These are phyloP conservation scores for Numida meleagris DNA, from an alignment of 2,113 vertebrate genomes.

Conservation along the genomic window DNA sequence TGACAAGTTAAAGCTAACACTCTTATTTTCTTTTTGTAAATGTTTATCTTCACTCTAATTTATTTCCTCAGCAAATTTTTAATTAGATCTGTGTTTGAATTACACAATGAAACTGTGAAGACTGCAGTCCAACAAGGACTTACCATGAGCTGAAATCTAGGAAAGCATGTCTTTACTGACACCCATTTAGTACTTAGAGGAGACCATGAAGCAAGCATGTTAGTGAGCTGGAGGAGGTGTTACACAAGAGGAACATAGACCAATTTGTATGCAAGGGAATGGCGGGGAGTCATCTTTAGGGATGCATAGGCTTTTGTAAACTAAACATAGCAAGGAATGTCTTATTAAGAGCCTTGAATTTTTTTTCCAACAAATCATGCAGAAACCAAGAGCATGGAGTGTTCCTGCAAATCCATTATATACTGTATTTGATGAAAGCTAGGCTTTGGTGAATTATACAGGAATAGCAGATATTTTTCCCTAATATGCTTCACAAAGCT, in stretches of 20 bases:
- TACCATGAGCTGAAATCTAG: not conserved
- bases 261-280: not conserved
- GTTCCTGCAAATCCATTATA: not conserved
- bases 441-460: not conserved
- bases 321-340: constrained; percentile 4
- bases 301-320: not conserved
- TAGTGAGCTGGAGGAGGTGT: not conserved
- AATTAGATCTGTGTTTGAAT: not conserved
- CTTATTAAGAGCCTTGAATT: not conserved
- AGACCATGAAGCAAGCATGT: not conserved
- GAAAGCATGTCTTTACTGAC: not conserved
- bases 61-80: not conserved
- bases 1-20: not conserved
- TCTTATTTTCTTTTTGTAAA: not conserved
- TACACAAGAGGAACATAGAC: not conserved
- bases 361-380: not conserved
- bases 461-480: not conserved
- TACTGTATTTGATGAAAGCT: not conserved
- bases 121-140: not conserved
- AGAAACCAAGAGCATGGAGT: not conserved
- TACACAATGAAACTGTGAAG: not conserved
- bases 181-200: not conserved
- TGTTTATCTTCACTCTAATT: not conserved
- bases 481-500: not conserved
- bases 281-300: not conserved